A percentile compares a stretch with the other conserved stretches of the same genome.
These are phyloP conservation scores for Chorisops tibialis DNA, from an alignment of 2,888 invertebrate species.

Conservation along the genomic window DNA sequence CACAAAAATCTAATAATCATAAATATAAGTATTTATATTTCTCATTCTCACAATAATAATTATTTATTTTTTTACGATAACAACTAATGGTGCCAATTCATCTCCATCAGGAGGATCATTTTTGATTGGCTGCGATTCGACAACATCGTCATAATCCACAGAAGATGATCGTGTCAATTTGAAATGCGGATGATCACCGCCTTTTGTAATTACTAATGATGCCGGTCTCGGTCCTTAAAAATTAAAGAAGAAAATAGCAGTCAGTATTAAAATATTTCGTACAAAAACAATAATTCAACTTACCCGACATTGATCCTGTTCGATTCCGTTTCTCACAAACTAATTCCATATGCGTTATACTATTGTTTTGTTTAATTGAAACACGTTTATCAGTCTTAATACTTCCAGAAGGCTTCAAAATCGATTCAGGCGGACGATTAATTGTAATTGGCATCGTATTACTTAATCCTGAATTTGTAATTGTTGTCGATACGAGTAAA, in stretches of 20 bases:
- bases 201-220: conserved; percentile 48
- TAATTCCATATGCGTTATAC: conserved; percentile 45
- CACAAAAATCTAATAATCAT: no score
- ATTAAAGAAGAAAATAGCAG: no score
- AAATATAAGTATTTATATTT: no score
- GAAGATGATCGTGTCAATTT: conserved; percentile 50
- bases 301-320: conserved; percentile 44
- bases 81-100: conserved; percentile 49
- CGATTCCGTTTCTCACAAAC: conserved; percentile 43
- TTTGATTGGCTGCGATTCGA: conserved; percentile 44
- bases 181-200: conserved; percentile 47
- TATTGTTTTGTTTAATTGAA: conserved; percentile 45
- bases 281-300: conserved; percentile 13
- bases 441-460: conserved; percentile 18
- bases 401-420: conserved; percentile 45
- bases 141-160: conserved; percentile 48
- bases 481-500: conserved; percentile 34
- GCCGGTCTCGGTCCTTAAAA: conserved; percentile 48
- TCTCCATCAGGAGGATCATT: conserved; percentile 40
- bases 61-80: conserved; percentile 38
- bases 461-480: conserved; percentile 31
- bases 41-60: background rate
- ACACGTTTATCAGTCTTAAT: conserved; percentile 46
- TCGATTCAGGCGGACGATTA: conserved; percentile 42
- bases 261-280: no score